Evolutionary conservation across 1,140 invertebrate genomes (phyloP).

Genomic region (Apis dorsata): DNA sequence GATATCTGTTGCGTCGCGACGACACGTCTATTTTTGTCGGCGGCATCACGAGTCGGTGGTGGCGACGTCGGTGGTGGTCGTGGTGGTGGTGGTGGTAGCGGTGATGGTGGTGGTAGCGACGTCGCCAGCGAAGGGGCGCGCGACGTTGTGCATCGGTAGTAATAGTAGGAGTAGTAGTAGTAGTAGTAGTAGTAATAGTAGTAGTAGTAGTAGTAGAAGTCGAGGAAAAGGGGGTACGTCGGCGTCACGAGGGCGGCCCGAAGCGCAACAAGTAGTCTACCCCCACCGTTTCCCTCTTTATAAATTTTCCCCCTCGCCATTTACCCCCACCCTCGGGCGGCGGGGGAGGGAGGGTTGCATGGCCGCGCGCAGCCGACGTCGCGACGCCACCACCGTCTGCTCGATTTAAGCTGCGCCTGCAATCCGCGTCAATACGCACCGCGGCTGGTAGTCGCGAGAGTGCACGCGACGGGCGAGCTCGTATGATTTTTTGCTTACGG

Average conservation of each 20-base stretch:
- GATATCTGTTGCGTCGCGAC: conserved; percentile 78
- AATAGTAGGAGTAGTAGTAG: conserved; percentile 2
- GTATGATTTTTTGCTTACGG: neutral
- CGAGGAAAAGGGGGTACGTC: conserved; percentile 40
- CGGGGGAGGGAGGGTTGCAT: conserved; percentile 33
- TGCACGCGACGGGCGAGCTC: conserved; percentile 29
- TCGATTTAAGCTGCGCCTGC: conserved; percentile 72
- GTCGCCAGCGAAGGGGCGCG: conserved; percentile 44
- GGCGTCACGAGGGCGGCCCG: conserved; percentile 66
- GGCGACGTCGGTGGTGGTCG: conserved; percentile 56
- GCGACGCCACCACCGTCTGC: conserved; percentile 74
- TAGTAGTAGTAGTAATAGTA: conserved; percentile 7
- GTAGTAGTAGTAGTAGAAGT: conserved; percentile 11
- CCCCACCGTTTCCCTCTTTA: conserved; percentile 58
- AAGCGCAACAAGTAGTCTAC: conserved; percentile 68
- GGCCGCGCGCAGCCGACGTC: conserved; percentile 68
- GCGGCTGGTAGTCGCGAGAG: conserved; percentile 50
- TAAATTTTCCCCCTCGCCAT: conserved; percentile 69
- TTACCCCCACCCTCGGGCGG: conserved; percentile 25
- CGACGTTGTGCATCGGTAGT: neutral
- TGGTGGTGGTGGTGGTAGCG: conserved; percentile 57
- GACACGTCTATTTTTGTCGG: conserved; percentile 75
- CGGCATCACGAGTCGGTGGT: conserved; percentile 59
- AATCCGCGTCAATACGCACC: conserved; percentile 70
- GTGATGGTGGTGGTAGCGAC: conserved; percentile 40